Conservation (phyloP, 2,113 vertebrate species). For the Sinocyclocheilus grahami region DNA sequence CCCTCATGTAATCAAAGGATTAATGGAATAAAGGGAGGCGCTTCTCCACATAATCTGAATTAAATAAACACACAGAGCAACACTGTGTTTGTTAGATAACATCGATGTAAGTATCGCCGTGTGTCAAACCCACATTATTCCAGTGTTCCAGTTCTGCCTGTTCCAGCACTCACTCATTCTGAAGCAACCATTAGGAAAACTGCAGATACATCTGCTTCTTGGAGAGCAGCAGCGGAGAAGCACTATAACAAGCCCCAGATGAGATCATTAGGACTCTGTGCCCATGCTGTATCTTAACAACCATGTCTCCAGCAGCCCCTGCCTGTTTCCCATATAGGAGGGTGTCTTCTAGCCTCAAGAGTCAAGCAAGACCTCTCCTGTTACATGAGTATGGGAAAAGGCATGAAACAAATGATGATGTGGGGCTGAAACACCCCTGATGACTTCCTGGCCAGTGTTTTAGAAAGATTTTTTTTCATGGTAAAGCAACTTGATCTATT, state of each 20-base stretch:
- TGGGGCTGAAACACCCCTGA: slow-evolving; percentile 3
- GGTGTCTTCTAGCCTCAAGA: slow-evolving; percentile 9
- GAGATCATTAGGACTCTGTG: slow-evolving; percentile 58
- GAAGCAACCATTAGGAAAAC: slow-evolving; percentile 44
- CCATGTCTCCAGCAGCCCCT: slow-evolving; percentile 27
- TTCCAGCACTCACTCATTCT: slow-evolving; percentile 31
- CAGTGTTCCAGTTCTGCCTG: slow-evolving; percentile 38
- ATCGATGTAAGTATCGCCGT: background rate
- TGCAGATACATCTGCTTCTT: slow-evolving; percentile 28
- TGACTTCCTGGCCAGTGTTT: background rate
- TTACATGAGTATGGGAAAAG: background rate
- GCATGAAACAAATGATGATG: background rate
- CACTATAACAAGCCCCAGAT: slow-evolving; percentile 60
- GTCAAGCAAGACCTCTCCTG: slow-evolving; percentile 28
- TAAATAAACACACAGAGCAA: slow-evolving; percentile 6
- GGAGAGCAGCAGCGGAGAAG: slow-evolving; percentile 32
- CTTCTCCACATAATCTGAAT: slow-evolving; percentile 2
- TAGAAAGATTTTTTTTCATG: background rate
- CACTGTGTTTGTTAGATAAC: background rate
- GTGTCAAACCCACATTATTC: slow-evolving; percentile 29
- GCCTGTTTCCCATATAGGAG: slow-evolving; percentile 27
- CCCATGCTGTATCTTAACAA: slow-evolving; percentile 48
- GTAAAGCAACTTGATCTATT: background rate
- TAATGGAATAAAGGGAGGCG: background rate
- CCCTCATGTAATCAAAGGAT: background rate